A percentile compares a stretch with the other conserved stretches of the same genome.
These are phyloP conservation scores for Arctopsyche grandis DNA, from an alignment of 1,140 invertebrate genomes.

Conservation along the genomic window DNA sequence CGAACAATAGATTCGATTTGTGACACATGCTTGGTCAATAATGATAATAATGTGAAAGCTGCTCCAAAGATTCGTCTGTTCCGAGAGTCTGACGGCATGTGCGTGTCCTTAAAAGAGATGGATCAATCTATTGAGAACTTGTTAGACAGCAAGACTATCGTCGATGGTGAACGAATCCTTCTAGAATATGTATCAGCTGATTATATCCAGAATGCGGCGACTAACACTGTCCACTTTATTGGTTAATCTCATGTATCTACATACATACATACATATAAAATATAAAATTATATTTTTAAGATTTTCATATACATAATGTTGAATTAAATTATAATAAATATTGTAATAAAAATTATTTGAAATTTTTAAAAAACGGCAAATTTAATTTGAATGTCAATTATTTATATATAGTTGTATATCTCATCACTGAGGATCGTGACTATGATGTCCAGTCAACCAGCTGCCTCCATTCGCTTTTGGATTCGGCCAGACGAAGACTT, in stretches of 20 bases:
- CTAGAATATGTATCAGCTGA: conserved; percentile 43
- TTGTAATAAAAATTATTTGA: too few species aligned
- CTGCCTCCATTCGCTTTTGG: too few species aligned
- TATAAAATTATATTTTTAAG: not conserved
- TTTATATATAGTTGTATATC: too few species aligned
- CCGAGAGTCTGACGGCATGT: conserved; percentile 45
- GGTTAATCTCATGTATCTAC: not conserved
- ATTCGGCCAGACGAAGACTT: too few species aligned
- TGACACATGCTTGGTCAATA: conserved; percentile 44
- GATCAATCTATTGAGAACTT: conserved; percentile 41
- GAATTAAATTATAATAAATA: too few species aligned
- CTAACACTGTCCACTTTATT: conserved; percentile 22
- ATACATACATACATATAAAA: not conserved
- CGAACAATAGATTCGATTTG: conserved; percentile 50
- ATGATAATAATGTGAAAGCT: conserved; percentile 46
- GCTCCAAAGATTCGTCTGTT: conserved; percentile 49
- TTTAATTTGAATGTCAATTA: too few species aligned
- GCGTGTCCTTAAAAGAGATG: conserved; percentile 44
- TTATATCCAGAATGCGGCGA: not conserved
- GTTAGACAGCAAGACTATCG: conserved; percentile 39
- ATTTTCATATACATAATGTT: too few species aligned
- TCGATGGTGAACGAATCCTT: conserved; percentile 47
- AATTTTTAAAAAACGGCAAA: too few species aligned
- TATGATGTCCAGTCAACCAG: too few species aligned
- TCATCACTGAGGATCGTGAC: too few species aligned